Evolutionary conservation across 2,113 vertebrate genomes (phyloP), one percentile per base, ranked within the genome.

Genomic region (Caloenas nicobarica): DNA sequence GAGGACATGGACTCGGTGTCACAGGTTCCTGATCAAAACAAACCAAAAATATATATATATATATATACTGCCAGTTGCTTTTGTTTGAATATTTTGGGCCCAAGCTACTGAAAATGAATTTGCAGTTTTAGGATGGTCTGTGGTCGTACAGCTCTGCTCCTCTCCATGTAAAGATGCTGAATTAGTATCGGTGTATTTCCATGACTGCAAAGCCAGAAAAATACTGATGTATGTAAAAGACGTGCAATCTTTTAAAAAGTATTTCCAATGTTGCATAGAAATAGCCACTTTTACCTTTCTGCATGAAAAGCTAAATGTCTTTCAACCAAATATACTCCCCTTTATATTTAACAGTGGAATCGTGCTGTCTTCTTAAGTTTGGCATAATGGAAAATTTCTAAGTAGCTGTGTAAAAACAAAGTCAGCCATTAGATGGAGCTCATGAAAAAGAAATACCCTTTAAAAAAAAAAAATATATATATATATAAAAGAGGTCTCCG

Each of bases 391-490:
- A 31, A 46, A 22, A 87, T 70, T 86, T 86, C 95, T 29, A 24
- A 7, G 38, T 19, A 56, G 46, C 86, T 68, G 69, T 98, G 98
- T 86, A 97, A 97, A 95, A 46, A 84, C 51, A n/a, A 26, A 26
- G 70, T 82, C 61, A 10, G 7, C 98, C 98, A 68, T 96, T 95
- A 98, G 98, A 71, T 98, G 98, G 98, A 97, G 98, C 98, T 97
- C 97, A 93, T 61, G 54, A 96, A 96, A 82, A 96, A 93, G 97
- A 95, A 98, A 98, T 97, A 12, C 34, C 50, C 42, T 18, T 36
- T 62, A n/a, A n/a, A n/a, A n/a, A n/a, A n/a, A n/a, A n/a, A n/a
- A n/a, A n/a, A n/a, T 44, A 53, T 53, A 24, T 3, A 1, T 40
- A 24, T 38, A 38, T 38, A 38, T 38, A 38, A 38, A 38, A 38